Evolutionary conservation across 1,140 invertebrate species (phyloP), one percentile per base, ranked within the genome.

Genomic region (Pollicipes pollicipes): DNA sequence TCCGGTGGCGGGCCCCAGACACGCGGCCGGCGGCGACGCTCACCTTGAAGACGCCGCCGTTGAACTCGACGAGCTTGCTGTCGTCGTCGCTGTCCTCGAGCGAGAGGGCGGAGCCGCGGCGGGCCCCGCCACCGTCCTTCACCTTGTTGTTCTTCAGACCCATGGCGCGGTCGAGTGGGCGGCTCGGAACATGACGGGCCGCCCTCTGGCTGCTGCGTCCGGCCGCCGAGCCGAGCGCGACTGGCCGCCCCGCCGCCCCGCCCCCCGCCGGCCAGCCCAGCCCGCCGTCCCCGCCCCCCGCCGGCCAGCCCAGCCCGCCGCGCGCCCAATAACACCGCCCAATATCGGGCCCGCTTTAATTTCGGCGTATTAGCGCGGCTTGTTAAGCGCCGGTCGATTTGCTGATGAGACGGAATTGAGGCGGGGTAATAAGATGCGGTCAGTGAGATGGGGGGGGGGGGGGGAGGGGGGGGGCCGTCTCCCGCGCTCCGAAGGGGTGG

Each of bases 1-100:
- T n/a, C n/a, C n/a, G n/a, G n/a, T n/a, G n/a, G n/a, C n/a, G n/a
- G n/a, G n/a, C n/a, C n/a, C n/a, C n/a, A n/a, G n/a, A n/a, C n/a
- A n/a, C n/a, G n/a, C n/a, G n/a, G n/a, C n/a, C n/a, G n/a, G 21
- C 45, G 17, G 10, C 21, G 45, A 6, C 13, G 13, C 45, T 58
- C 45, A 58, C 45, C 45, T 58, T 58, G 45, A 58, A 58, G 45
- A 58, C 45, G 45, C 45, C 45, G 45, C 45, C 45, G 45, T 58
- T 58, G 45, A 58, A 58, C 45, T 58, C 45, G 45, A 58, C 45
- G 13, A 58, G 45, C 21, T 58, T 58, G 45, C 45, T 58, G 45
- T 58, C 45, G 45, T 58, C 45, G 21, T 58, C 45, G 17, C 45
- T 58, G 45, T 58, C 45, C 45, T 58, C 45, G 2, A 58, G 45